Evolutionary conservation across 2,113 vertebrate genomes (phyloP).

Genomic region (Puntigrus tetrazona): DNA sequence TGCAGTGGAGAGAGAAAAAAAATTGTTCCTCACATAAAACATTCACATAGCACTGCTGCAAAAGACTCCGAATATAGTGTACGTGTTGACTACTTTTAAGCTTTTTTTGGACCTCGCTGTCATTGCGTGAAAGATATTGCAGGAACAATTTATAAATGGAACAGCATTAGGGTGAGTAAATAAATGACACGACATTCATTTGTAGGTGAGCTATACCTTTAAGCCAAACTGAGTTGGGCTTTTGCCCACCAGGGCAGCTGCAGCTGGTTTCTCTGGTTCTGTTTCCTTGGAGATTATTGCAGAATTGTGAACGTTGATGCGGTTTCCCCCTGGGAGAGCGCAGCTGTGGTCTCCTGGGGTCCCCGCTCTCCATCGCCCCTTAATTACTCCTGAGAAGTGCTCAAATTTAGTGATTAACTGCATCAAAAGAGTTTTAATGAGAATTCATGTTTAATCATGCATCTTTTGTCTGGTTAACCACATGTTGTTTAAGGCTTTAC

Average conservation of each 20-base stretch:
- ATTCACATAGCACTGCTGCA: too few relatives aligned
- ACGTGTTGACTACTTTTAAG: too few relatives aligned
- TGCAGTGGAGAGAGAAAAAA: too few relatives aligned
- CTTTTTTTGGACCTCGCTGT: too few relatives aligned
- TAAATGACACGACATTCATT: neutral
- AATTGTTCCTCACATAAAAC: too few relatives aligned
- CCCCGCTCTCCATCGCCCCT: neutral
- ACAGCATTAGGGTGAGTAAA: neutral
- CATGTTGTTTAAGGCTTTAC: neutral
- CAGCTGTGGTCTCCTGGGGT: conserved; percentile 27
- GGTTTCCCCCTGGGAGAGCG: neutral
- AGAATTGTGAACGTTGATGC: conserved; percentile 3
- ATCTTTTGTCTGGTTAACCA: conserved; percentile 25
- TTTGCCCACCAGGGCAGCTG: neutral
- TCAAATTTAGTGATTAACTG: conserved; percentile 38
- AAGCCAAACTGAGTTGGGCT: neutral
- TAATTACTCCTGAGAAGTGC: conserved; percentile 35
- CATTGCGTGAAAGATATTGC: neutral
- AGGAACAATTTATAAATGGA: neutral
- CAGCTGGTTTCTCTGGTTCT: neutral
- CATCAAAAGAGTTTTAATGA: conserved; percentile 36
- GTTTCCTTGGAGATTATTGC: conserved; percentile 13
- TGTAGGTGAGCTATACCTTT: neutral
- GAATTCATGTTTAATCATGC: conserved; percentile 38
- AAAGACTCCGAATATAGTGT: too few relatives aligned